Evolutionary conservation across 1,140 invertebrate genomes (phyloP), one percentile per base, ranked within the genome.

Genomic region (Colletes latitarsis): DNA sequence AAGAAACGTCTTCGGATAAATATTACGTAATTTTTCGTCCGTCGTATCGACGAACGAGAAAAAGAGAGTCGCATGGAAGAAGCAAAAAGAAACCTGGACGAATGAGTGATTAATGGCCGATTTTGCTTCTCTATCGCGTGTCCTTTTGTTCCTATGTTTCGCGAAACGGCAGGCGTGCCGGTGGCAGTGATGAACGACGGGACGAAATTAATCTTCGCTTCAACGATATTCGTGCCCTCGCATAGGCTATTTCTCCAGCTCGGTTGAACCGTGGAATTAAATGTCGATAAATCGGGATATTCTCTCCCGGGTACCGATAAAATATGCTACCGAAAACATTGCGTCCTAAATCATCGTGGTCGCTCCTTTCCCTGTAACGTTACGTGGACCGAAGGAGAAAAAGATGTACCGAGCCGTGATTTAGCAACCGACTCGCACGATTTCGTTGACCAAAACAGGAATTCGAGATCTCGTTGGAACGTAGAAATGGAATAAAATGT

Each of bases 121-220:
- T 70, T 86, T 87, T 41, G 68, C 71, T 67, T 82, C 77, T 82
- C 60, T 60, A 53, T 52, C 77, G 72, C 43, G 68, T 79, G 84
- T 75, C 69, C 73, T 80, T 84, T 84, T 86, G 63, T 75, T 73
- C 81, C 43, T 46, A 49, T 6, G 64, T 64, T 74, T 70, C 73
- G 76, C 72, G 55, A 57, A 83, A 82, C 71, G 62, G 77, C 81
- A 76, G 80, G 77, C 77, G 77, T 86, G 88, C 49, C 74, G 12
- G 41, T 84, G 88, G 81, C 87, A 89, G 85, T 88, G 88, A 89
- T 83, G 78, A 57, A 88, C 83, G 87, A 84, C 75, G 79, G 81
- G 70, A 86, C 83, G 78, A 79, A 77, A 88, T 89, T 89, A 89
- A 87, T 87, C 75, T 77, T 73, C 73, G 30, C 66, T 46, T 4